A percentile compares a stretch with the other conserved stretches of the same genome.
phyloP scores from a whole-genome alignment of 92 coral and sea anemone species.

The Micromussa lordhowensis region DNA sequence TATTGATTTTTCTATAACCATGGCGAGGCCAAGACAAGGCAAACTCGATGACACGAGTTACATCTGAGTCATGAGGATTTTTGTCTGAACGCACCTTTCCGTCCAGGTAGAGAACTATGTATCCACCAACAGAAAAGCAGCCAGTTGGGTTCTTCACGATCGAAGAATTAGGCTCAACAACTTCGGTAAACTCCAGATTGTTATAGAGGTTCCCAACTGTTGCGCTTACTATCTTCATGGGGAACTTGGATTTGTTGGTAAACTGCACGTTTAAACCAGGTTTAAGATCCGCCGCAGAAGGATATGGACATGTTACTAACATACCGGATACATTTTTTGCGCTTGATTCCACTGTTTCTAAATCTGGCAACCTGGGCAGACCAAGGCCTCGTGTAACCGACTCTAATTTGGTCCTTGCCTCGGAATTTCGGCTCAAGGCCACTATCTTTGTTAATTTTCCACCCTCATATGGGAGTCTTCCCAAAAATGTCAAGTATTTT shows the following conservation, averaged over 20 bases:
- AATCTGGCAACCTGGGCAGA: no score
- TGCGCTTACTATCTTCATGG: slow-evolving; percentile 45
- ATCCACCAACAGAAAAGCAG: slow-evolving; percentile 27
- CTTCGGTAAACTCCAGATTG: slow-evolving; percentile 3
- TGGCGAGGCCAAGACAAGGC: no score
- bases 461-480: slow-evolving; percentile 41
- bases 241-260: slow-evolving; percentile 24
- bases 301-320: no score
- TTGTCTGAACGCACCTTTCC: neutral
- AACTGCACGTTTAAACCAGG: no score
- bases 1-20: slow-evolving; percentile 7
- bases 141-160: neutral
- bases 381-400: no score
- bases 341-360: slow-evolving; percentile 19
- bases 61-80: no score
- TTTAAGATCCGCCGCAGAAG: no score
- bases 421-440: neutral
- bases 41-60: no score
- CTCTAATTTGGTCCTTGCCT: no score
- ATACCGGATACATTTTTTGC: no score
- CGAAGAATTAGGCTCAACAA: slow-evolving; percentile 4
- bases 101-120: neutral
- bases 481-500: slow-evolving; percentile 31
- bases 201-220: no score
- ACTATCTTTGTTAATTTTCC: slow-evolving; percentile 54